A percentile compares a stretch with the other conserved stretches of the same genome.
These are phyloP conservation scores for Acronicta leporina DNA, from an alignment of 2,888 invertebrate genomes.

Conservation along the genomic window DNA sequence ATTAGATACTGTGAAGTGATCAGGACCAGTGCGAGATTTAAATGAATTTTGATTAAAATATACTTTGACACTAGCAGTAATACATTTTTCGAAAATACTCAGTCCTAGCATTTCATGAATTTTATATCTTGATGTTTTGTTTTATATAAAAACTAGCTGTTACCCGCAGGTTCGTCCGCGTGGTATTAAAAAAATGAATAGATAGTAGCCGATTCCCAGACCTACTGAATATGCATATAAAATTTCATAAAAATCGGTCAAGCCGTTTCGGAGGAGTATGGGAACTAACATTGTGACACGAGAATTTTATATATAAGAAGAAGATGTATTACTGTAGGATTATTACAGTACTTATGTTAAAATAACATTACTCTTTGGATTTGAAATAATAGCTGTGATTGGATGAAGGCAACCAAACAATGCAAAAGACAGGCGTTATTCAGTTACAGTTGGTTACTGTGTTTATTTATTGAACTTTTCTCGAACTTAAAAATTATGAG, in stretches of 20 bases:
- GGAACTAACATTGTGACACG: no score
- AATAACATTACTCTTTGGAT: conserved; percentile 27
- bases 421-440: conserved; percentile 1
- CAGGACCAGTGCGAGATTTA: conserved; percentile 60
- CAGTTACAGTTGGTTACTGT: conserved; percentile 6
- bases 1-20: conserved; percentile 48
- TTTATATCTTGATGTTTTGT: conserved; percentile 27
- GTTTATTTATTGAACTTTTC: no score
- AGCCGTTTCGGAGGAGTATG: no score
- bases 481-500: no score
- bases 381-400: conserved; percentile 2
- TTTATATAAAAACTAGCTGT: conserved; percentile 8
- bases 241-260: no score
- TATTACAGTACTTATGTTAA: conserved; percentile 9
- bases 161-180: no score
- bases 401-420: conserved; percentile 14
- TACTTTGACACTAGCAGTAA: conserved; percentile 37
- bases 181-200: no score
- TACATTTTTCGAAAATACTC: conserved; percentile 57
- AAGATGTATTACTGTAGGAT: background rate
- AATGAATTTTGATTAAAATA: conserved; percentile 24
- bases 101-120: conserved; percentile 47
- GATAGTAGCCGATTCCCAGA: no score
- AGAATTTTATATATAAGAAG: no score
- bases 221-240: no score